These are phyloP conservation scores for Liasis olivaceus DNA, from an alignment of 2,797 vertebrate species.

Conservation along the genomic window DNA sequence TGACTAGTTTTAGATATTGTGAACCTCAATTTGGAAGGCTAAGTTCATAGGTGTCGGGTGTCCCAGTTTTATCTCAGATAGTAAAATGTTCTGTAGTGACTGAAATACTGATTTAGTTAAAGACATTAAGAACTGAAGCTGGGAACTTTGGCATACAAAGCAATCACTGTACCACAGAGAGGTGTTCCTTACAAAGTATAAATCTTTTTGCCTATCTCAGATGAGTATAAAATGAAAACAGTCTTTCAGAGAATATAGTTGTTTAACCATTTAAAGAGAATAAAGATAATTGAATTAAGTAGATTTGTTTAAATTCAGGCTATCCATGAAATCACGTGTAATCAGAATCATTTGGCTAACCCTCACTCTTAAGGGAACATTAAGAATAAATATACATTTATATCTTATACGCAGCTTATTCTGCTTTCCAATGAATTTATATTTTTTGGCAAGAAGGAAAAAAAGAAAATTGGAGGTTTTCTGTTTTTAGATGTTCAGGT, in stretches of 20 bases:
- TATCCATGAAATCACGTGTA: not conserved
- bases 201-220: not conserved
- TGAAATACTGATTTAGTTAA: not conserved
- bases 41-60: not conserved
- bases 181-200: not conserved
- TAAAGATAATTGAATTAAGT: not conserved
- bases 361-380: not conserved
- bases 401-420: not conserved
- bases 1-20: too few relatives aligned
- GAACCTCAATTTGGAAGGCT: too few relatives aligned
- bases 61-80: not conserved
- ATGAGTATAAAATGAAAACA: not conserved
- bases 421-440: not conserved
- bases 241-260: not conserved
- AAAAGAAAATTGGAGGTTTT: not conserved
- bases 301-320: not conserved
- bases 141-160: not conserved
- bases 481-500: not conserved
- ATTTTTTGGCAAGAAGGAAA: not conserved
- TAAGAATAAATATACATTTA: not conserved
- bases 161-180: not conserved
- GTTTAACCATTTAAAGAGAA: not conserved
- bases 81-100: not conserved
- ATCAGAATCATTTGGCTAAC: not conserved
- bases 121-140: not conserved